phyloP scores from a whole-genome alignment of 2,113 vertebrate species.

The Colinus virginianus region DNA sequence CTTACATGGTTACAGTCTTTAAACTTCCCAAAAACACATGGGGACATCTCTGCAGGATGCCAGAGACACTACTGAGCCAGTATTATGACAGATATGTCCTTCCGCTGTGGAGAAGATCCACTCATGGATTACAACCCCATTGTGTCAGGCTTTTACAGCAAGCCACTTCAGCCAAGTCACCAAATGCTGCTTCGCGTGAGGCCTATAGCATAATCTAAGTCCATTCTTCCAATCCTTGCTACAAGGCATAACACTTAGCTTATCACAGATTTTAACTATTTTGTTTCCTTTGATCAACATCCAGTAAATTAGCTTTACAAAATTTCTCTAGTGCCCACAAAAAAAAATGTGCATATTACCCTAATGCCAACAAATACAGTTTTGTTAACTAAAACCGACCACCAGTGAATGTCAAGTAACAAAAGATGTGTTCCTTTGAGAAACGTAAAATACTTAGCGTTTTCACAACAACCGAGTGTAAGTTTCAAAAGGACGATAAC shows the following conservation, averaged over 20 bases:
- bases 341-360: neutral
- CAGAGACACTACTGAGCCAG: neutral
- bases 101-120: neutral
- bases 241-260: neutral
- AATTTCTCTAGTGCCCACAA: neutral
- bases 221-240: neutral
- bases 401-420: slow-evolving; percentile 24
- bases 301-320: neutral
- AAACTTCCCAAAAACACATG: neutral
- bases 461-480: slow-evolving; percentile 47
- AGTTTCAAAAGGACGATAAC: slow-evolving; percentile 68
- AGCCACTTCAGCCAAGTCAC: neutral
- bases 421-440: slow-evolving; percentile 65
- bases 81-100: neutral
- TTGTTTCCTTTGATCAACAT: neutral
- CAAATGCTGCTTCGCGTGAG: neutral
- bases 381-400: slow-evolving; percentile 59
- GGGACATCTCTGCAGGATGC: neutral
- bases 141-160: fast-evolving
- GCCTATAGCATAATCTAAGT: neutral
- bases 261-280: neutral
- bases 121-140: neutral
- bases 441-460: slow-evolving; percentile 52
- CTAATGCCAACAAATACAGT: slow-evolving; percentile 10
- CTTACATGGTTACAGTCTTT: neutral